A percentile compares a stretch with the other conserved stretches of the same genome.
Conservation (phyloP, 2,888 invertebrate genomes). For the Andrena chrysosceles region DNA sequence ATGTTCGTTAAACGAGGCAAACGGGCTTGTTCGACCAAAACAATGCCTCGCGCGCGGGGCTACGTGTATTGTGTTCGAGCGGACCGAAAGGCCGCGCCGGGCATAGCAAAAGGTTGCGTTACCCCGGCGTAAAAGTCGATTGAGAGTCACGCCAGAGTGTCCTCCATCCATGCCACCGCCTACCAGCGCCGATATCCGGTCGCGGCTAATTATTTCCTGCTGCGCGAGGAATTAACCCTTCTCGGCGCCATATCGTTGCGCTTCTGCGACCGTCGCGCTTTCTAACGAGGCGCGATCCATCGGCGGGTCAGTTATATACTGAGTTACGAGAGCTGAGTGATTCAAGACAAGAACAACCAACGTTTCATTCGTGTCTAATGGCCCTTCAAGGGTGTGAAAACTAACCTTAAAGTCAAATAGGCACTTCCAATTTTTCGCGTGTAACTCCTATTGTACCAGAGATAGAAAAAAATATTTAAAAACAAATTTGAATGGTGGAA, state of each 20-base stretch:
- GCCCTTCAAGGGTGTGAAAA: too few relatives aligned
- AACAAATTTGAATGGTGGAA: too few relatives aligned
- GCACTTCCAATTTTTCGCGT: not conserved
- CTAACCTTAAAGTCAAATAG: too few relatives aligned
- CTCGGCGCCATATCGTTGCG: conserved; percentile 23
- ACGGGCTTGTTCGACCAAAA: conserved; percentile 74
- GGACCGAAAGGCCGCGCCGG: conserved; percentile 66
- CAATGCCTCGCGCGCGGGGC: conserved; percentile 73
- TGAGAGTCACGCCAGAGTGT: conserved; percentile 35
- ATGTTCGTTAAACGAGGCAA: conserved; percentile 75
- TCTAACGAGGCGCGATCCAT: not conserved
- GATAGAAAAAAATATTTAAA: too few relatives aligned
- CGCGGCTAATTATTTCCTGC: conserved; percentile 79
- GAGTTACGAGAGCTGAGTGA: not conserved
- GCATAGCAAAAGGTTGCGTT: conserved; percentile 67
- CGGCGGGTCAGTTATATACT: not conserved
- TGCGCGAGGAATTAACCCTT: conserved; percentile 65
- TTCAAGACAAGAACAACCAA: not conserved
- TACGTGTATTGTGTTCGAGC: conserved; percentile 71
- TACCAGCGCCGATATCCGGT: conserved; percentile 74
- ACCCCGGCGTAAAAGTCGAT: conserved; percentile 44
- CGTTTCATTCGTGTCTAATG: too few relatives aligned
- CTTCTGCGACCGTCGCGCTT: not conserved
- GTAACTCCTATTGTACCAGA: not conserved
- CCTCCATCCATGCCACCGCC: conserved; percentile 42